Evolutionary conservation across 2,113 vertebrate species (phyloP).

Genomic region (Cynopterus brachyotis): DNA sequence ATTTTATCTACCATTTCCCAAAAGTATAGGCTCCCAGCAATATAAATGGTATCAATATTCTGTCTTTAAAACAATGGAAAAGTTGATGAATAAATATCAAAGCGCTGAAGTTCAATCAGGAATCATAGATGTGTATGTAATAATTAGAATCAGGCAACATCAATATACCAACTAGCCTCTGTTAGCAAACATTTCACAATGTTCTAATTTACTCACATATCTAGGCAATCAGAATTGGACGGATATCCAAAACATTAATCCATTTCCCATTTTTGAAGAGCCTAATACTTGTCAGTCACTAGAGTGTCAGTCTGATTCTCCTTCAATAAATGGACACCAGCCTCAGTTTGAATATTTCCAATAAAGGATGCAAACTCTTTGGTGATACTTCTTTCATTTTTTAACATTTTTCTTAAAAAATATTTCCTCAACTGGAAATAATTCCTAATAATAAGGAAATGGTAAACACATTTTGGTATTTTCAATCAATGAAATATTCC

Average conservation of each 20-base stretch:
- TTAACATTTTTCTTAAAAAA: background rate
- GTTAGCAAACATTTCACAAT: background rate
- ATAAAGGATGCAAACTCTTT: background rate
- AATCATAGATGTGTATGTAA: background rate
- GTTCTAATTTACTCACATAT: background rate
- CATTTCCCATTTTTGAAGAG: background rate
- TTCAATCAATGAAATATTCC: background rate
- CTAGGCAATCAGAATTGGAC: background rate
- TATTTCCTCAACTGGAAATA: background rate
- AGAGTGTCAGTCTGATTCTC: background rate
- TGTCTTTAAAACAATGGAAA: background rate
- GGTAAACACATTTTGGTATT: background rate
- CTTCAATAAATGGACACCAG: background rate
- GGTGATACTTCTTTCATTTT: background rate
- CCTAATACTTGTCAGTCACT: background rate
- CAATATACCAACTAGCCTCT: background rate
- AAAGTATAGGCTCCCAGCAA: background rate
- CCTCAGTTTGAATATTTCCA: background rate
- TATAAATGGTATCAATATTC: background rate
- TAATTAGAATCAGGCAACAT: background rate
- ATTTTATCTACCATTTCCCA: background rate
- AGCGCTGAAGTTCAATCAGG: background rate
- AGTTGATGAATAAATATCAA: background rate
- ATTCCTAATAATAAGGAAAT: background rate
- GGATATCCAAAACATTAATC: background rate